Percentiles rank a stretch among this genome's conserved stretches.
Conservation (phyloP, 2,113 vertebrate genomes). For the Melierax canorus region DNA sequence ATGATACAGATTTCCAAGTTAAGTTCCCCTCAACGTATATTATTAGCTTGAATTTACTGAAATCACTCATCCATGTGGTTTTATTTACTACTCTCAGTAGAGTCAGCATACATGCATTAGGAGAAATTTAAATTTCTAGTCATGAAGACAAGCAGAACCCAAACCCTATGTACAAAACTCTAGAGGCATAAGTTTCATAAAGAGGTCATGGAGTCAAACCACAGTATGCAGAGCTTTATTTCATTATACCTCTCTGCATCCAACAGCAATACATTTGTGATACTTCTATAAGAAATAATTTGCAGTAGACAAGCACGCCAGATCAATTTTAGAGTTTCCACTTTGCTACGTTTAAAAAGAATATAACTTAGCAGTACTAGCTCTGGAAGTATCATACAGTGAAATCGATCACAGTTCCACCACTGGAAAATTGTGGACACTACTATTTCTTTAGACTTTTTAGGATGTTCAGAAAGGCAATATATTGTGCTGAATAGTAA, state of each 20-base stretch:
- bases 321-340: neutral
- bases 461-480: neutral
- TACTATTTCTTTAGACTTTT: neutral
- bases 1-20: neutral
- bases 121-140: constrained; percentile 9
- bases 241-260: neutral
- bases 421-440: neutral
- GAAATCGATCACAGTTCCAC: neutral
- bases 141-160: neutral
- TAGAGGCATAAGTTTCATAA: neutral
- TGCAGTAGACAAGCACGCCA: neutral
- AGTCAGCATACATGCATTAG: neutral
- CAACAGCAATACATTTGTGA: neutral
- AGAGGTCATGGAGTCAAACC: constrained; percentile 5
- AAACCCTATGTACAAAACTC: neutral
- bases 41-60: constrained; percentile 9
- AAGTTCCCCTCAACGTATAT: neutral
- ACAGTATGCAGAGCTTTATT: neutral
- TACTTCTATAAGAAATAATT: neutral
- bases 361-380: neutral
- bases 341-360: neutral
- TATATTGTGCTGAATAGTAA: neutral
- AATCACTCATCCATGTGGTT: neutral
- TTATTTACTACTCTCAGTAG: neutral
- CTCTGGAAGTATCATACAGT: neutral